Evolutionary conservation across 1,140 invertebrate genomes (phyloP).

Genomic region (Schlechtendalia chinensis): DNA sequence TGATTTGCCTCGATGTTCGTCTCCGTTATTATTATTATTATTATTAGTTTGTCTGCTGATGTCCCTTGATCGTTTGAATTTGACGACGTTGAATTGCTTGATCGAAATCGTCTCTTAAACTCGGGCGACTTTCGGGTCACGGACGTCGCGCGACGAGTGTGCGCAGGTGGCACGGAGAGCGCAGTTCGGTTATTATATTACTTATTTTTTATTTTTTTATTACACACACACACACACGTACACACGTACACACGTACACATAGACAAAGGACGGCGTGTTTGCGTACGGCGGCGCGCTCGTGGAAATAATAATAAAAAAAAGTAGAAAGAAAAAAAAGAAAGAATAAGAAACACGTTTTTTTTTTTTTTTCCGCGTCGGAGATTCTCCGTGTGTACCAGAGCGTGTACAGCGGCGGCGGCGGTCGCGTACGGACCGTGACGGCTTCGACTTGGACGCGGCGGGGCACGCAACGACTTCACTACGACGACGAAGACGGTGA

Average conservation of each 20-base stretch:
- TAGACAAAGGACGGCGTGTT: not conserved
- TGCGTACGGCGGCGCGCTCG: not conserved
- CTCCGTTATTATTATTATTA: no score
- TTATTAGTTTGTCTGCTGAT: no score
- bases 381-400: constrained; percentile 50
- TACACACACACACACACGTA: not conserved
- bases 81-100: no score
- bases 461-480: not conserved
- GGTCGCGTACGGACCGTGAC: constrained; percentile 34
- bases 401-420: constrained; percentile 14
- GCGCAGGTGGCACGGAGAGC: not conserved
- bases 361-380: constrained; percentile 21
- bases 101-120: no score
- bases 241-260: constrained; percentile 4
- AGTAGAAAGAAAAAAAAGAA: not conserved
- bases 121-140: no score
- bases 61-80: no score
- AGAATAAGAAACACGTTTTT: constrained; percentile 31
- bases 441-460: not conserved
- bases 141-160: no score
- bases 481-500: not conserved
- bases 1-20: no score
- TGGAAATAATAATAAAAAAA: not conserved
- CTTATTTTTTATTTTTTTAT: constrained; percentile 17
- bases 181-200: not conserved